Conservation (phyloP, 2,797 vertebrate species). For the Micromesistius poutassou region DNA sequence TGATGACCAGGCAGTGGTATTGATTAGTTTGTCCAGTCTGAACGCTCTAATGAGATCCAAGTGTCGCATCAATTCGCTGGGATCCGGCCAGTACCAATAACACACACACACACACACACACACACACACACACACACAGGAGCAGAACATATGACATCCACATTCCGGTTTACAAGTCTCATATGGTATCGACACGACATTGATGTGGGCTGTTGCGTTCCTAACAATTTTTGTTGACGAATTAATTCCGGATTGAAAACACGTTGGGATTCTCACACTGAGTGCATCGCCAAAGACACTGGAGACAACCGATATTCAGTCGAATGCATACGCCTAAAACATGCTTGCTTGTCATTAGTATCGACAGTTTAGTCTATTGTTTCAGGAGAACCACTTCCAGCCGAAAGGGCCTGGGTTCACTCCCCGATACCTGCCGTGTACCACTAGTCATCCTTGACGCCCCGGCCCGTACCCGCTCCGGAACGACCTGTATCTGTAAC, state of each 20-base stretch:
- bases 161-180: background rate
- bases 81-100: too few species aligned
- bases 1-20: too few species aligned
- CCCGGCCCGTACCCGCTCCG: background rate
- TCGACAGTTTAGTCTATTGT: too few species aligned
- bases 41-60: too few species aligned
- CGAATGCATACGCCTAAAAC: background rate
- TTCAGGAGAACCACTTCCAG: too few species aligned
- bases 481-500: background rate
- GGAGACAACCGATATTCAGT: background rate
- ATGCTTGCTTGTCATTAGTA: background rate
- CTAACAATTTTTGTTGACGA: background rate
- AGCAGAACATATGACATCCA: background rate
- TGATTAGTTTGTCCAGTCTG: too few species aligned
- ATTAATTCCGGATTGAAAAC: background rate
- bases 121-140: slow-evolving; percentile 1
- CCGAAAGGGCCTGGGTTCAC: background rate
- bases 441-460: background rate
- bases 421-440: background rate
- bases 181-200: background rate
- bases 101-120: background rate
- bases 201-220: background rate
- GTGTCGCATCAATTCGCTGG: too few species aligned
- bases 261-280: background rate
- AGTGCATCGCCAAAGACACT: background rate